Base-by-base conservation (phyloP, 2,113 vertebrate species). In the Thinocorus orbignyianus region DNA sequence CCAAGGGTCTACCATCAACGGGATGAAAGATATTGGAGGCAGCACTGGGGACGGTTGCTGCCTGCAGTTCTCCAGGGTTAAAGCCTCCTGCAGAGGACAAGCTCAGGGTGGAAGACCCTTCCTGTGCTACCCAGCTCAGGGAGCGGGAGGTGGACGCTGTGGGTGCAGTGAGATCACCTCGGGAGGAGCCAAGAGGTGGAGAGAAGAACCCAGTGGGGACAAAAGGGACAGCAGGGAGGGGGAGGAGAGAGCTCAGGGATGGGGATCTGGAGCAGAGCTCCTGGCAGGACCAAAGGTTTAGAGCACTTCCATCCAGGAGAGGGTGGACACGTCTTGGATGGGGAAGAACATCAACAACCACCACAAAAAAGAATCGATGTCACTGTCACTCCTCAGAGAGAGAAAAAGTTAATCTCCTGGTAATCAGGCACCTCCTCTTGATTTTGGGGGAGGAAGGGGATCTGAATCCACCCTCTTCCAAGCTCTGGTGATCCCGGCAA, bases 341-440 rank as follows among this genome's bases (percentile, higher is more conserved):
- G 68, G 44, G 37, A 57, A 35, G 24, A 86, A 39, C 9, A 52
- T 16, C 42, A 72, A 16, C 41, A 72, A 22, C 3, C 24, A 52
- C 2, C 0, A 17, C 0, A 2, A 18, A 35, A 69, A 62, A 46
- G 28, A 70, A 41, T 13, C 2, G 2, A 26, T 1, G 0, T 26
- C 49, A 33, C 11, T 23, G 20, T 19, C 17, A 37, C 42, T 72
- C 44, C 39, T 35, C 49, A 77, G 64, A 58, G 46, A 62, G 44
- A 35, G 37, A 65, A 80, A 65, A 66, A 41, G 5, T 10, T 0
- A 13, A 41, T 55, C 41, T 72, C 23, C 1, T 6, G 15, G 17
- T 14, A 48, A 39, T 3, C 39, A 33, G 61, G 57, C 39, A 74
- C 33, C 28, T 91, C 55, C 64, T 74, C 25, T 20, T 19, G 55